phyloP scores from a whole-genome alignment of 2,888 invertebrate species.

The Drosophila subquinaria region DNA sequence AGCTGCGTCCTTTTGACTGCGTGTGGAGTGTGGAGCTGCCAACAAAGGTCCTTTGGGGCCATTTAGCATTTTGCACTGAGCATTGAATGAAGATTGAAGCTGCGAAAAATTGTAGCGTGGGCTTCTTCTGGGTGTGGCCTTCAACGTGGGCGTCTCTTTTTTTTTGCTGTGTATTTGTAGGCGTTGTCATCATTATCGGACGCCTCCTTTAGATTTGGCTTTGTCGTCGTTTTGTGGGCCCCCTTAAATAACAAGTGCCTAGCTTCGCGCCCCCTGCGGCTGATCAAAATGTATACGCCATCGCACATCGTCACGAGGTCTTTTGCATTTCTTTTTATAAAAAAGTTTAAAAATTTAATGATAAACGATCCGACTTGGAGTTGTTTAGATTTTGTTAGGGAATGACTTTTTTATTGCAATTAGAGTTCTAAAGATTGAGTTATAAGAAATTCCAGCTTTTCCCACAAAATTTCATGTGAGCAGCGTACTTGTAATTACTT shows the following conservation, averaged over 20 bases:
- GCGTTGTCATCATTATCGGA: constrained; percentile 74
- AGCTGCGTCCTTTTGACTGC: constrained; percentile 48
- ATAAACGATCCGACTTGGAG: not conserved
- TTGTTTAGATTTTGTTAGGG: not conserved
- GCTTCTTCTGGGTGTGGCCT: constrained; percentile 16
- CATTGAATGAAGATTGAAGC: constrained; percentile 34
- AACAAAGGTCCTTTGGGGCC: constrained; percentile 72
- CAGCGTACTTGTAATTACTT: no score
- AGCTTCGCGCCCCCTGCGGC: constrained; percentile 37
- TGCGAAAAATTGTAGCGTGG: constrained; percentile 5
- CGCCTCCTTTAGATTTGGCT: constrained; percentile 35
- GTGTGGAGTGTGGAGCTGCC: constrained; percentile 3
- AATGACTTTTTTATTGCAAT: not conserved
- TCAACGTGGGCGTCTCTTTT: constrained; percentile 22
- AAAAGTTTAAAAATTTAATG: constrained; percentile 6
- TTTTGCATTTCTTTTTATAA: not conserved
- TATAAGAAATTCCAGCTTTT: not conserved
- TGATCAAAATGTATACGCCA: constrained; percentile 27
- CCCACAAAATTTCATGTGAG: not conserved
- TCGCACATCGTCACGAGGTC: constrained; percentile 9
- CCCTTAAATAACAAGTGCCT: constrained; percentile 46
- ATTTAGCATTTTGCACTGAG: constrained; percentile 71
- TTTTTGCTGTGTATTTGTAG: constrained; percentile 49
- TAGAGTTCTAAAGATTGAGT: not conserved
- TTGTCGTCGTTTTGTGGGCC: constrained; percentile 32